Evolutionary conservation across 2,113 vertebrate genomes (phyloP).

Genomic region (Grammomys dolichurus): DNA sequence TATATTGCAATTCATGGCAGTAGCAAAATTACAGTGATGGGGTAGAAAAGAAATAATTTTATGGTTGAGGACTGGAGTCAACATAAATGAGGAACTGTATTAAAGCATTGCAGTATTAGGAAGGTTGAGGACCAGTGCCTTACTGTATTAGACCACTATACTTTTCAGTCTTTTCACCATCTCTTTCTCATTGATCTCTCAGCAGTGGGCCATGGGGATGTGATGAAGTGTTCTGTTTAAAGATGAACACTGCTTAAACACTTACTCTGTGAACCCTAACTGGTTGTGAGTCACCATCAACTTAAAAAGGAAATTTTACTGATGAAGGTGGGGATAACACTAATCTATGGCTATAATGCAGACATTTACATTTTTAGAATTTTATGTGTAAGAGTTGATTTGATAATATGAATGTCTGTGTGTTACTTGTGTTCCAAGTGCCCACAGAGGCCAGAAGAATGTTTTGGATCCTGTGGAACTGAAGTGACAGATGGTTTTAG

Average conservation of each 20-base stretch:
- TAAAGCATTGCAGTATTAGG: no score
- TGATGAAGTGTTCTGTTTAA: not conserved
- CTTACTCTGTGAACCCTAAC: not conserved
- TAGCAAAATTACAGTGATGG: not conserved
- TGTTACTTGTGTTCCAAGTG: not conserved
- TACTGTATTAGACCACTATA: no score
- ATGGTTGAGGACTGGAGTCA: no score
- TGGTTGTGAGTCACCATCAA: not conserved
- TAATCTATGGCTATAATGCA: not conserved
- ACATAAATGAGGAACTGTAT: no score
- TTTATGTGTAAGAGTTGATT: not conserved
- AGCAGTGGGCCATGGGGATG: rapidly evolving
- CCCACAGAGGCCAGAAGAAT: not conserved
- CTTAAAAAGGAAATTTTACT: not conserved
- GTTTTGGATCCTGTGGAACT: not conserved
- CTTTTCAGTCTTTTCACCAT: not conserved
- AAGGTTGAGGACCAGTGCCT: no score
- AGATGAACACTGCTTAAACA: not conserved
- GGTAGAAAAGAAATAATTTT: not conserved
- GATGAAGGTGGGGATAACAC: not conserved
- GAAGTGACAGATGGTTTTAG: not conserved
- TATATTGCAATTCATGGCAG: not conserved
- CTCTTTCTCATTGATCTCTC: not conserved
- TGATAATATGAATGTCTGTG: not conserved
- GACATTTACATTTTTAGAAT: not conserved